Conservation (phyloP, 1,140 invertebrate genomes). For the Drosophila leontia region DNA sequence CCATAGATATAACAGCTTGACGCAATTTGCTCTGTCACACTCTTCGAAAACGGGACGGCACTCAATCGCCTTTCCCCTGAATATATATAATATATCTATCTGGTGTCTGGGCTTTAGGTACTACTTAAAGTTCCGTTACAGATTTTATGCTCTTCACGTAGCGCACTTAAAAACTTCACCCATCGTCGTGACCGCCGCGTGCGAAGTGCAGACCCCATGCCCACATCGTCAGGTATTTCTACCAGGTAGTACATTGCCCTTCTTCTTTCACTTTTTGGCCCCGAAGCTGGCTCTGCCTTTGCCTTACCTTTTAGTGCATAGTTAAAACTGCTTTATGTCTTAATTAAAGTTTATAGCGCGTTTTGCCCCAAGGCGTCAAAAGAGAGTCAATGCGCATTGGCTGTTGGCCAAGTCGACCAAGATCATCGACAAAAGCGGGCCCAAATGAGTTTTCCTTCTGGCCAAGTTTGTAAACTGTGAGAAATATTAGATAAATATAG, state of each 20-base stretch:
- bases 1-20: not conserved
- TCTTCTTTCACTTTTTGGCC: conserved; percentile 70
- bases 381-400: conserved; percentile 71
- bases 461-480: not conserved
- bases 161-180: conserved; percentile 44
- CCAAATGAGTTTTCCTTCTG: conserved; percentile 62
- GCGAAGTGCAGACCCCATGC: conserved; percentile 9
- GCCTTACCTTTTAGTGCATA: conserved; percentile 63
- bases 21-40: conserved; percentile 31
- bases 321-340: conserved; percentile 80
- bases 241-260: conserved; percentile 55
- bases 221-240: conserved; percentile 44
- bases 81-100: conserved; percentile 16
- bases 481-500: not conserved
- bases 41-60: not conserved
- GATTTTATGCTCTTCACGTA: conserved; percentile 57
- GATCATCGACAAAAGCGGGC: conserved; percentile 60
- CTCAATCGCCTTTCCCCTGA: not conserved
- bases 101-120: conserved; percentile 8
- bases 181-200: conserved; percentile 33
- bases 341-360: conserved; percentile 80
- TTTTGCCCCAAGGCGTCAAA: conserved; percentile 74
- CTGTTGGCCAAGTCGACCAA: conserved; percentile 44
- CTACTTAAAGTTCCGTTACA: conserved; percentile 43
- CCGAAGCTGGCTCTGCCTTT: not conserved